Conservation (phyloP, 1,140 invertebrate species). For the Lordiphosa mommai region DNA sequence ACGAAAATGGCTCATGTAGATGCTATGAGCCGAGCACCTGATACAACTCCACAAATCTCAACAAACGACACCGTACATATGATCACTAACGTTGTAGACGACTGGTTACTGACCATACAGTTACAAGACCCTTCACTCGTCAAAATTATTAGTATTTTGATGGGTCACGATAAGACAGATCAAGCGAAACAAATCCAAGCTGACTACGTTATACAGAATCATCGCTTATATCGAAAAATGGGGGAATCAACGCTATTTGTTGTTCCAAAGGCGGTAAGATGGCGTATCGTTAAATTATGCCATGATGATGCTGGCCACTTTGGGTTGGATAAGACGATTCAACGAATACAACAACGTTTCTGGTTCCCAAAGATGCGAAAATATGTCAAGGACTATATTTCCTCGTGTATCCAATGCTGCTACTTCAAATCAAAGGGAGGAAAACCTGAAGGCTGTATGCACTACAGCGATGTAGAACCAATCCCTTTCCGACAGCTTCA, state of each 20-base stretch:
- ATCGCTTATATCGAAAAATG: background rate
- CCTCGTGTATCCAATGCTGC: background rate
- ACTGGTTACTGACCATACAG: background rate
- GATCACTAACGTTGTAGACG: no score
- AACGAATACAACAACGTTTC: no score
- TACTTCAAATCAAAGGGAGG: background rate
- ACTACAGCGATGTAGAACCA: background rate
- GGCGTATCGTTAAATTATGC: background rate
- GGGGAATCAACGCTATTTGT: background rate
- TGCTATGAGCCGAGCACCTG: no score
- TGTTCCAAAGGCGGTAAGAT: background rate
- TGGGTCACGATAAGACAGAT: background rate
- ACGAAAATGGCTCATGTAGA: no score
- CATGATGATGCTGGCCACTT: background rate
- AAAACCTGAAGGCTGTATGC: background rate
- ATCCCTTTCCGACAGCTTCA: no score
- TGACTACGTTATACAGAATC: background rate
- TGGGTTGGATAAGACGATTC: background rate
- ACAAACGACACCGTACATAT: no score
- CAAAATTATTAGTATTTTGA: background rate
- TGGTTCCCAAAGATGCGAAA: conserved; percentile 5
- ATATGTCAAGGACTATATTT: background rate
- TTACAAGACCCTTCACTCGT: background rate
- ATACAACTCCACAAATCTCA: no score
- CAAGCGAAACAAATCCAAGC: background rate